Evolutionary conservation across 2,888 invertebrate genomes (phyloP).

Genomic region (Synergus umbraculus): DNA sequence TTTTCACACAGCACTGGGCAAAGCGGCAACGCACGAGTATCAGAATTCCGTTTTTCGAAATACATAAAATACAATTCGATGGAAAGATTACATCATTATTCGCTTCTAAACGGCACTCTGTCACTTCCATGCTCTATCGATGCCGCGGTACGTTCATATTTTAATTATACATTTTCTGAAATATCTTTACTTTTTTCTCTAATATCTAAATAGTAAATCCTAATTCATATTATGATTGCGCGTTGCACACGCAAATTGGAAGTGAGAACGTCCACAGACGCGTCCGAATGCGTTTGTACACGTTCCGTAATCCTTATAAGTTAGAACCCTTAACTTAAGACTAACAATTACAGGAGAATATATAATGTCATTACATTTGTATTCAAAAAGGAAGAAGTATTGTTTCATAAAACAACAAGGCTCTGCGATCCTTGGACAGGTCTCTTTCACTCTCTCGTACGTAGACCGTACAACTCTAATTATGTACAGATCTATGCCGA

Average conservation of each 20-base stretch:
- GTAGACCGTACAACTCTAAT: constrained; percentile 46
- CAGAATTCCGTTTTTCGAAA: constrained; percentile 14
- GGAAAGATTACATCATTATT: constrained; percentile 39
- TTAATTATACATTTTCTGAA: constrained; percentile 72
- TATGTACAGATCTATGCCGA: constrained; percentile 46
- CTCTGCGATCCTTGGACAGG: constrained; percentile 59
- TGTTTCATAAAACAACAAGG: constrained; percentile 58
- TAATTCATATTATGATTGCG: constrained; percentile 57
- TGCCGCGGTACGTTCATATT: constrained; percentile 65
- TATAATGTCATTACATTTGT: constrained; percentile 60
- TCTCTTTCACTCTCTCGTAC: constrained; percentile 40
- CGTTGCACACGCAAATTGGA: constrained; percentile 44
- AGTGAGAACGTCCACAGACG: constrained; percentile 48
- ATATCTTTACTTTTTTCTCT: constrained; percentile 65
- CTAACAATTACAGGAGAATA: constrained; percentile 61
- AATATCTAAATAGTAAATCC: constrained; percentile 57
- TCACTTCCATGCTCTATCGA: constrained; percentile 14
- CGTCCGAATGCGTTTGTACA: constrained; percentile 51
- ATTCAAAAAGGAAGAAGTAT: constrained; percentile 60
- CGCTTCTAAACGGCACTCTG: constrained; percentile 26
- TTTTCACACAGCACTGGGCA: constrained; percentile 57
- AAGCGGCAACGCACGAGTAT: constrained; percentile 45
- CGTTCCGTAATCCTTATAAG: constrained; percentile 56
- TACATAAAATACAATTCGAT: constrained; percentile 15
- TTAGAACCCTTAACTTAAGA: constrained; percentile 62